Evolutionary conservation across 2,888 invertebrate genomes (phyloP), one percentile per base, ranked within the genome.

Genomic region (Melanotus villosus): DNA sequence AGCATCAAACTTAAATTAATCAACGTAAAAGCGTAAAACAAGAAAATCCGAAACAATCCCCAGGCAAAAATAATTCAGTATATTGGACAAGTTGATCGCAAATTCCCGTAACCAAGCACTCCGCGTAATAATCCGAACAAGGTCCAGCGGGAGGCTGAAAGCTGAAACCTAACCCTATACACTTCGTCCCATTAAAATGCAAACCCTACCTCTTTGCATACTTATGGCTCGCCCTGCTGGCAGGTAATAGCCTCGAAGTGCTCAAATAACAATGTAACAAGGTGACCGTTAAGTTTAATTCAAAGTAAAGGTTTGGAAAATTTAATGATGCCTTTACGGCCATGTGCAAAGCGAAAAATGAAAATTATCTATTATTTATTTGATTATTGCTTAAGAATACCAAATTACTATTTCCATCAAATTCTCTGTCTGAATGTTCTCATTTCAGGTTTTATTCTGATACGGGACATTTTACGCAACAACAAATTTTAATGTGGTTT

Each of bases 151-250:
- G 57, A 65, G 34, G 56, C 57, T 65, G 65, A 68, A 68, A 63
- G 58, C 63, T 56, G 36, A 63, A 57, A 47, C 63, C 52, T 59
- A 64, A 69, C 58, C 69, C 69, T 64, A 60, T 59, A 65, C 69
- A 64, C 59, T 69, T 60, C 56, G 63, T 58, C 65, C 65, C 60
- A 69, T 69, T 69, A 65, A 69, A 64, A 69, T 69, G 64, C 69
- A 65, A 69, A 69, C 64, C 64, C 69, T 63, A 64, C 65, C 69
- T 69, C 64, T 69, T 69, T 69, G 69, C 69, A 69, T 69, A 69
- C 69, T 69, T 69, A 69, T 60, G 65, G 65, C 57, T 69, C 41
- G 47, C 59, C 54, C 65, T 41, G 58, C 59, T 69, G 59, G 64
- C 63, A 69, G 69, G 64, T 69, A 69, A 69, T 69, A 69, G 63